Conservation (phyloP, 2,888 invertebrate genomes). For the Chloroclystis v-ata region DNA sequence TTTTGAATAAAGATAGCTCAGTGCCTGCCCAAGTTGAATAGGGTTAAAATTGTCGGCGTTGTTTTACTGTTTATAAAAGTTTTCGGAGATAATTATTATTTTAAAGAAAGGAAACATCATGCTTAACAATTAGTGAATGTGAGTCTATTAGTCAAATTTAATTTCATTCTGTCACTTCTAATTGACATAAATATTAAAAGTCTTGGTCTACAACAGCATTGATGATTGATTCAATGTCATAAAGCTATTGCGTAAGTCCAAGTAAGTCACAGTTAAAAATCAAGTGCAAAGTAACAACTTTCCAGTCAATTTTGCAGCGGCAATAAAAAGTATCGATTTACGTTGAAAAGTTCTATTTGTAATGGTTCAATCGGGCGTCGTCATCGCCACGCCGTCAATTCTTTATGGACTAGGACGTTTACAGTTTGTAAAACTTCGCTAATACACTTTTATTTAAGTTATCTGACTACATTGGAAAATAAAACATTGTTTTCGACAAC, state of each 20-base stretch:
- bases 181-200: no score
- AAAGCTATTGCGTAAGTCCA: no score
- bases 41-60: constrained; percentile 9
- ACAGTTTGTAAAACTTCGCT: constrained; percentile 5
- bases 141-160: no score
- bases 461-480: not conserved
- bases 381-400: constrained; percentile 38
- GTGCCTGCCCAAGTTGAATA: constrained; percentile 8
- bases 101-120: no score
- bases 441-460: not conserved
- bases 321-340: constrained; percentile 25
- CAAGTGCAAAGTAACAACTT: not conserved
- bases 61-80: constrained; percentile 8
- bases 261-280: no score
- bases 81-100: no score
- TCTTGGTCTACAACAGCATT: no score
- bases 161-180: no score
- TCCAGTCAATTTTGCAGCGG: constrained; percentile 19
- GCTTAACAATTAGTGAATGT: no score
- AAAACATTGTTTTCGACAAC: no score
- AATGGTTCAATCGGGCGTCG: constrained; percentile 40
- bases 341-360: constrained; percentile 28
- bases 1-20: constrained; percentile 13
- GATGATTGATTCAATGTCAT: no score
- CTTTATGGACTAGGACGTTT: constrained; percentile 34